Percentiles rank a stretch among this genome's conserved stretches.
Conservation (phyloP, 2,888 invertebrate species). For the Tetragonula carbonaria region DNA sequence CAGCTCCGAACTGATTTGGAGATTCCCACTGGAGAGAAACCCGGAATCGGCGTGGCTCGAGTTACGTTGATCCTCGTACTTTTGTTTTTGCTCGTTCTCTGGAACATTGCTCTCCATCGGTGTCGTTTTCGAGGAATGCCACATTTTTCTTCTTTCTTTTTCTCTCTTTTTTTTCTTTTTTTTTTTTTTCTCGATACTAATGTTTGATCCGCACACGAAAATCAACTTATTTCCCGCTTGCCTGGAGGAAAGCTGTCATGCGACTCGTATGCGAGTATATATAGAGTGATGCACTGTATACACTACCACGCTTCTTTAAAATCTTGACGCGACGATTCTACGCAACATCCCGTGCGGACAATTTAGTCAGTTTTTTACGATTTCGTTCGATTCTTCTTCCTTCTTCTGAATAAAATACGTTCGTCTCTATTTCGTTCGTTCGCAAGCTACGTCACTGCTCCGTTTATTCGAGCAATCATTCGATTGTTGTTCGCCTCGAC, state of each 20-base stretch:
- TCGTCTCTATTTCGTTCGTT: conserved; percentile 33
- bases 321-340: background rate
- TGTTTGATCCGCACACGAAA: conserved; percentile 1
- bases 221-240: conserved; percentile 13
- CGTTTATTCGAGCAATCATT: conserved; percentile 40
- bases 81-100: conserved; percentile 62
- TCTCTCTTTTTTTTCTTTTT: conserved; percentile 47
- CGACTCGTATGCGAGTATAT: background rate
- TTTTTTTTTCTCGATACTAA: background rate
- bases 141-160: conserved; percentile 58
- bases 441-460: conserved; percentile 47
- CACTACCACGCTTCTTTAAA: background rate
- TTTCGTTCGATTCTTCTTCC: conserved; percentile 23
- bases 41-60: conserved; percentile 78
- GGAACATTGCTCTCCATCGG: conserved; percentile 69
- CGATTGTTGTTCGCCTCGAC: conserved; percentile 45
- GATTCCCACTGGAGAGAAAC: conserved; percentile 76
- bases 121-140: conserved; percentile 52
- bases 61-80: conserved; percentile 59
- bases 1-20: conserved; percentile 69
- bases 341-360: conserved; percentile 3
- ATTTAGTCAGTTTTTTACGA: conserved; percentile 5
- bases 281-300: background rate
- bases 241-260: conserved; percentile 12
- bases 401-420: background rate